Base-by-base conservation (phyloP, 2,797 vertebrate genomes). In the Rhyacichthys aspro region DNA sequence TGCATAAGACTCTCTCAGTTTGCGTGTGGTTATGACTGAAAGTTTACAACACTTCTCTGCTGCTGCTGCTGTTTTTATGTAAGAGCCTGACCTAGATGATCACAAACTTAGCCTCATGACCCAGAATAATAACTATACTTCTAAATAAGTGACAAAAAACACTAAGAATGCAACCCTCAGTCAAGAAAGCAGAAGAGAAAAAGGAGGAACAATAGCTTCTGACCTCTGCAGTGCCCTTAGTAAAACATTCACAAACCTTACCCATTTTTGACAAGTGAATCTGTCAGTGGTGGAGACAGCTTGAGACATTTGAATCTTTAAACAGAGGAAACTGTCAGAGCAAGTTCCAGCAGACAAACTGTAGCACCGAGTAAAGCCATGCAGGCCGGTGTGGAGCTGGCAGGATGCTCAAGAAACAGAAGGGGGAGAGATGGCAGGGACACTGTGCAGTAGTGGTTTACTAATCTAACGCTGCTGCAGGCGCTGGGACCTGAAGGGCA, bases 261-360 rank as follows among this genome's bases (percentile, higher is more conserved):
- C 72, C 81, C 76, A 67, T 81, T 80, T 88, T 79, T 87, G 86
- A 88, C 1, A 16, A 67, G 76, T 33, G 80, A 76, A 79, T 62
- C 66, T 78, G 86, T 84, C 82, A 78, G 78, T 33, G 15, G 67
- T 23, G 73, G 76, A 85, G 85, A 86, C 80, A 76, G 73, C 72
- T 78, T 81, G 52, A 67, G 72, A 86, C 58, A 67, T 74, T 62
- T 86, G 79, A 89, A 89, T 88, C 70, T 87, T 88, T 86, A 87
- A 87, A 84, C 64, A 79, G 85, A 78, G 84, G 85, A 87, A 89
- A 86, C 83, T 72, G 80, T 82, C 87, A 53, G 68, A 74, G 77
- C 65, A 59, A 66, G 76, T 84, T 89, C 82, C 83, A 74, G 67
- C 50, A 44, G 63, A 64, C 57, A 62, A 68, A 2, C 56, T 56